A percentile compares a stretch with the other conserved stretches of the same genome.
phyloP scores from a whole-genome alignment of 1,140 invertebrate species.

The Gonatopus flavifemur region DNA sequence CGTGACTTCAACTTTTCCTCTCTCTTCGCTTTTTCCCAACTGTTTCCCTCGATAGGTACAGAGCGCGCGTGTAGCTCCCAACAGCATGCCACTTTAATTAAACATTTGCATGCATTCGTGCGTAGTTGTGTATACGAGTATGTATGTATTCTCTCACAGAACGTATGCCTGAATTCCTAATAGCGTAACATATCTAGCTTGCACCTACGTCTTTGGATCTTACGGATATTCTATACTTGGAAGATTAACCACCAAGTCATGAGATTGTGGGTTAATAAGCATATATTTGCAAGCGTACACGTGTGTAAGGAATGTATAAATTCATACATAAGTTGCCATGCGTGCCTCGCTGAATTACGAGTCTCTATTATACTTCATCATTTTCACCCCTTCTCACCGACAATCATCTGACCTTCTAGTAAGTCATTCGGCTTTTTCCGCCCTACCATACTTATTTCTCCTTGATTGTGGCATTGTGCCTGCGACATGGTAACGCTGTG shows the following conservation, averaged over 20 bases:
- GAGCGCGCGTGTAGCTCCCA: conserved; percentile 29
- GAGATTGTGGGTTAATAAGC: not conserved
- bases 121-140: conserved; percentile 5
- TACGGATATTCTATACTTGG: too few relatives aligned
- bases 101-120: conserved; percentile 44
- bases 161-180: not conserved
- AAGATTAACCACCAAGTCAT: conserved; percentile 27
- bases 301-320: not conserved
- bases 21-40: conserved; percentile 3
- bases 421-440: conserved; percentile 17
- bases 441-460: conserved; percentile 1
- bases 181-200: not conserved
- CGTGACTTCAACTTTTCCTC: conserved; percentile 13
- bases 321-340: not conserved
- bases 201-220: not conserved
- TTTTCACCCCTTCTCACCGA: conserved; percentile 13
- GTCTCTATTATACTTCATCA: conserved; percentile 19
- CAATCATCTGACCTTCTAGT: conserved; percentile 17
- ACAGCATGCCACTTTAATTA: conserved; percentile 41
- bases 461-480: not conserved
- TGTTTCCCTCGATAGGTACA: conserved; percentile 1
- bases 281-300: not conserved
- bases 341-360: conserved; percentile 21
- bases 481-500: too few relatives aligned
- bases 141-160: conserved; percentile 1